Evolutionary conservation across 2,113 vertebrate genomes (phyloP), one percentile per base, ranked within the genome.

Genomic region (Mirza zaza): DNA sequence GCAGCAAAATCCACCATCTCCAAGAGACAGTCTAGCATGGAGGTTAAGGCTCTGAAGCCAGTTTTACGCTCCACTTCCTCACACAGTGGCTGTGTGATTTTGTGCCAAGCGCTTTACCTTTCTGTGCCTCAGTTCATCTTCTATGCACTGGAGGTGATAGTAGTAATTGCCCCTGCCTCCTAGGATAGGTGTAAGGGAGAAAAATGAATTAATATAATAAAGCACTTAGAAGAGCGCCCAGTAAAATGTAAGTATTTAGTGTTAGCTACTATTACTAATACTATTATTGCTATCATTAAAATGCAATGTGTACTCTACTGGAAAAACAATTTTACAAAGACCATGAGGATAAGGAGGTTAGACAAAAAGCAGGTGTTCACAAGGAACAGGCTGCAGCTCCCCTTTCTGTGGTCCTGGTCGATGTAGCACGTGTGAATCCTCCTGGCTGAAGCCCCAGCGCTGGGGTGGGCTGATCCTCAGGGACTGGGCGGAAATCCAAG

Each of bases 311-410:
- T 68, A 10, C 50, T 55, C 17, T 61, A 42, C 14, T 7, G n/a
- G 48, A 42, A 50, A 75, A 82, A 68, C 36, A 34, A 13, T 42
- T 79, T 36, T 36, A 50, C 5, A 8, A 32, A 23, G 34, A 21
- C 65, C 18, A 0, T n/a, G 18, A 42, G 45, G 83, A 9, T n/a
- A 29, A 76, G 71, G 83, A n/a, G 23, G 25, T 59, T 59, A 67
- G 63, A 55, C 27, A 59, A 18, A 71, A 36, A 36, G 21, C 13
- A 7, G 34, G 6, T 3, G 2, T 15, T 32, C 32, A 3, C 6
- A 0, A 4, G 5, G 14, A n/a, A 10, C 7, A 42, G 57, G 20
- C 10, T 63, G 9, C 6, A 8, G 8, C 5, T 6, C 14, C 15
- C 1, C 1, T 36, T 27, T 17, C 4, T 17, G 23, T 7, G 45